Conservation (phyloP, 2,113 vertebrate genomes). For the Eira barbara region DNA sequence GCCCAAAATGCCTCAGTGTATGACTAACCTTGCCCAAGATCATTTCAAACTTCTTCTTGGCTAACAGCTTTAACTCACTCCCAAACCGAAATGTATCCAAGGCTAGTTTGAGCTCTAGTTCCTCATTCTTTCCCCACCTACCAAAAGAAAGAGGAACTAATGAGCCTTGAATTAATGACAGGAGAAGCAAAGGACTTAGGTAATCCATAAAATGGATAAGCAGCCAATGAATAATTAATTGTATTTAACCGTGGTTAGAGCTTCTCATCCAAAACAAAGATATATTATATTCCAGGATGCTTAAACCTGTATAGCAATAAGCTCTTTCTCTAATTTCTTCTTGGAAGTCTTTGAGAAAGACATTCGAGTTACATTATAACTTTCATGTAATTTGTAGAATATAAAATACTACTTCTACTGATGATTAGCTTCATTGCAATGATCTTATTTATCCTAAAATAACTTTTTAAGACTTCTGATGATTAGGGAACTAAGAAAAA, state of each 20-base stretch:
- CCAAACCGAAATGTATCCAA: not conserved
- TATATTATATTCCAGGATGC: not conserved
- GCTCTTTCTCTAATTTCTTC: not conserved
- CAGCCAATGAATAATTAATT: conserved; percentile 41
- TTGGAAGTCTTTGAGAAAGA: not conserved
- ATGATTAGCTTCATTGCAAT: not conserved
- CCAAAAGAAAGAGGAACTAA: not conserved
- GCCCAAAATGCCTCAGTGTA: not conserved
- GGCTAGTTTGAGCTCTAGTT: not conserved
- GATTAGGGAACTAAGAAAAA: not conserved
- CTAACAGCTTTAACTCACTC: not conserved
- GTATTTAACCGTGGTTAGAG: not conserved
- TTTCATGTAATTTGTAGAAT: not conserved
- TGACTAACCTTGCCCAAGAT: not conserved
- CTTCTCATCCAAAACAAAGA: conserved; percentile 27
- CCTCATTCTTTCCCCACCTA: not conserved
- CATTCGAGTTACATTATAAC: not conserved
- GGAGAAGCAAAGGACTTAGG: not conserved
- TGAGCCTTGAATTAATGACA: conserved; percentile 28
- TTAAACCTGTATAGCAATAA: not conserved
- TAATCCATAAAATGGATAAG: conserved; percentile 47
- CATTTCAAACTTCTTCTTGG: not conserved
- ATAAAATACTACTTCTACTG: not conserved
- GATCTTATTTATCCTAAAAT: not conserved
- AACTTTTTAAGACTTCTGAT: not conserved